Evolutionary conservation across 2,797 vertebrate genomes (phyloP).

Genomic region (Xenops minutus): DNA sequence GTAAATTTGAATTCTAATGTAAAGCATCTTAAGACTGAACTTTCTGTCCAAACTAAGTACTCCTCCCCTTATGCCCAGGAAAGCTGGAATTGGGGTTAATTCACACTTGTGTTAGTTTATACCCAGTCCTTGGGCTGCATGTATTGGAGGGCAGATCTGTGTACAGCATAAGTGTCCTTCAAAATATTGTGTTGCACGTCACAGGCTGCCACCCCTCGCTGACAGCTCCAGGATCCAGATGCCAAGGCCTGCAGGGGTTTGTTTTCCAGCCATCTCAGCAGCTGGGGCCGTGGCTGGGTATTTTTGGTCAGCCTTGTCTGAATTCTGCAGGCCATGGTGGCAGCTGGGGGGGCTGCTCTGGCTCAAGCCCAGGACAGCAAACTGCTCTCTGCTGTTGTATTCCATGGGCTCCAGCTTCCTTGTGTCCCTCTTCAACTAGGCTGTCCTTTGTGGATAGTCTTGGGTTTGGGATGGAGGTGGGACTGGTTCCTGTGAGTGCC

Average conservation of each 20-base stretch:
- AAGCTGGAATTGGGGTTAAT: background rate
- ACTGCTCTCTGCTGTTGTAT: background rate
- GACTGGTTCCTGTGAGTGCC: background rate
- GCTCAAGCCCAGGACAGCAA: background rate
- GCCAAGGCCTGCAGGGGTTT: background rate
- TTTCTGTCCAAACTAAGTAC: background rate
- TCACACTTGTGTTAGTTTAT: accelerated
- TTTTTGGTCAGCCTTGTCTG: conserved; percentile 12
- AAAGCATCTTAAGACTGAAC: background rate
- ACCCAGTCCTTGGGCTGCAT: accelerated
- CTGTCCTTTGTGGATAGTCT: background rate
- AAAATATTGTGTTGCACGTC: accelerated
- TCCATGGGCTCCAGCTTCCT: background rate
- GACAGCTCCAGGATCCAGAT: background rate
- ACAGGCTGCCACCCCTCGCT: background rate
- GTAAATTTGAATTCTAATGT: background rate
- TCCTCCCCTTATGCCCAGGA: background rate
- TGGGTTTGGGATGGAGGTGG: background rate
- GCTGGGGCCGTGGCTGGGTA: background rate
- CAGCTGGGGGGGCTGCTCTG: conserved; percentile 23
- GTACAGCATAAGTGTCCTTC: background rate
- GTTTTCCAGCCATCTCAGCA: background rate
- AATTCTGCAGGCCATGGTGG: background rate
- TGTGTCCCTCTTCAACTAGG: background rate
- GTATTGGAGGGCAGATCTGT: too few relatives aligned